Evolutionary conservation across 2,888 invertebrate species (phyloP), one percentile per base, ranked within the genome.

Genomic region (Cryptosula pallasiana): DNA sequence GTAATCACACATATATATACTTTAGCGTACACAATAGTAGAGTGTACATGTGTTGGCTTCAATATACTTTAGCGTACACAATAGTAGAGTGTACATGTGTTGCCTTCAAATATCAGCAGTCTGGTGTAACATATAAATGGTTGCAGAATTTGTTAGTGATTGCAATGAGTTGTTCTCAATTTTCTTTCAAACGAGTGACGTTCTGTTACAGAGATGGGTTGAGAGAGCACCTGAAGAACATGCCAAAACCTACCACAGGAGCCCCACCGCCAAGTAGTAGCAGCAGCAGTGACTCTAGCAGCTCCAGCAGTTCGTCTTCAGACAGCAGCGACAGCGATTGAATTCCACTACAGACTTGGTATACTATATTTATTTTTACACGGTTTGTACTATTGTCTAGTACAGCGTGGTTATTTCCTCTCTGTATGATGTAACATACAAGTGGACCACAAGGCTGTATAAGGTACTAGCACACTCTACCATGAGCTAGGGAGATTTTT

Each of bases 161-260:
- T n/a, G n/a, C n/a, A n/a, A n/a, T n/a, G n/a, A n/a, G n/a, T n/a
- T n/a, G n/a, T n/a, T n/a, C n/a, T n/a, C n/a, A n/a, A n/a, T n/a
- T n/a, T n/a, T n/a, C n/a, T n/a, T n/a, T n/a, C n/a, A n/a, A n/a
- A n/a, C n/a, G n/a, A n/a, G n/a, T n/a, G n/a, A n/a, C 79, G 76
- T 72, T 71, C 35, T 72, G 58, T 77, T 79, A 1, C 78, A 88
- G 88, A 0, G 95, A 95, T 86, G 95, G 94, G 79, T 86, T 95
- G 57, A 87, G 95, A 73, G 93, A 94, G 79, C 94, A 94, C 86
- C 87, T 95, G 76, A 94, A 94, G 81, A 88, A 89, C 77, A 89
- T 90, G 83, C 91, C 92, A 0, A 85, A 84, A 76, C 76, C 76
- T 1, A 36, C 36, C 3, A 32, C 45, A 27, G 70, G 27, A 27